phyloP scores from a whole-genome alignment of 2,888 invertebrate genomes.

The Fissipunctia ypsillon region DNA sequence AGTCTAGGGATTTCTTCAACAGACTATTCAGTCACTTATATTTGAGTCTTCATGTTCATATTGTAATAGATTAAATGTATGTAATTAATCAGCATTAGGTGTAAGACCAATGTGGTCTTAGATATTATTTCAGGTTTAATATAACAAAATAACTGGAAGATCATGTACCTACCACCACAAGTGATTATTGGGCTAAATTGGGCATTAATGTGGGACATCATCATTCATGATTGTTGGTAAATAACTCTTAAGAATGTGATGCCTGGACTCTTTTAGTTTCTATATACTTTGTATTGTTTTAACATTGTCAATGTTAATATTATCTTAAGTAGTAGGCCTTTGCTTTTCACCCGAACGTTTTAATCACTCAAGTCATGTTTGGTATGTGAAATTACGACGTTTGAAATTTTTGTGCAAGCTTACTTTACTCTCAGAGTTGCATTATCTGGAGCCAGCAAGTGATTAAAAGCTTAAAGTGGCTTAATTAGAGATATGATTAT shows the following conservation, averaged over 20 bases:
- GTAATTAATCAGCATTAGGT: conserved; percentile 76
- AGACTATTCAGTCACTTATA: conserved; percentile 59
- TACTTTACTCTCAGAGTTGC: conserved; percentile 8
- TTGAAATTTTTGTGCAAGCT: conserved; percentile 2
- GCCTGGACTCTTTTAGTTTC: conserved; percentile 63
- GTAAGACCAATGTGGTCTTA: conserved; percentile 75
- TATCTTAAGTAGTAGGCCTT: conserved; percentile 64
- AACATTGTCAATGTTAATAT: conserved; percentile 63
- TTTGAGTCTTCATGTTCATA: conserved; percentile 59
- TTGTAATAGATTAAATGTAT: conserved; percentile 69
- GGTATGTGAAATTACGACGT: conserved; percentile 11
- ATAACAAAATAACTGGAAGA: conserved; percentile 78
- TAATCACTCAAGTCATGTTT: conserved; percentile 14
- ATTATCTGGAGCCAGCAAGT: conserved; percentile 15
- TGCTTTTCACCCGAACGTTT: conserved; percentile 48
- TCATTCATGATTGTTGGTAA: conserved; percentile 79
- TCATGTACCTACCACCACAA: conserved; percentile 78
- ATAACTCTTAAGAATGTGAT: conserved; percentile 75
- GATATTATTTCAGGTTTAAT: conserved; percentile 85
- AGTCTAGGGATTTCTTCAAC: conserved; percentile 53
- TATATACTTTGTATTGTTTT: conserved; percentile 57
- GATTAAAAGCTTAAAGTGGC: conserved; percentile 39
- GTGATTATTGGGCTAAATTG: conserved; percentile 85
- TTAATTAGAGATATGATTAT: conserved; percentile 29
- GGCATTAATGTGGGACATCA: conserved; percentile 83